Evolutionary conservation across 1,140 invertebrate species (phyloP).

Genomic region (Drosophila melanica): DNA sequence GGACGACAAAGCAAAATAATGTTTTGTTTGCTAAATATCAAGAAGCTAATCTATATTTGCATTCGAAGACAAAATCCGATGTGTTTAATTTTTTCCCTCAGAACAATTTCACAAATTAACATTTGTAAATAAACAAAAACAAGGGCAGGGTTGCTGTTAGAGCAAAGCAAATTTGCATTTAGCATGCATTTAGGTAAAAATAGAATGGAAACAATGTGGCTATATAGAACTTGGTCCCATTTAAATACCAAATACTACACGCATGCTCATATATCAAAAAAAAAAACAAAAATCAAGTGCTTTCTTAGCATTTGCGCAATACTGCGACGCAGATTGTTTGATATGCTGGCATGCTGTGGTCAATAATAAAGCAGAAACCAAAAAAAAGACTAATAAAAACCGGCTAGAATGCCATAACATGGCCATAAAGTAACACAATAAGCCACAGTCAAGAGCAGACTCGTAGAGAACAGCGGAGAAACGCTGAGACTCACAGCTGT

Average conservation of each 20-base stretch:
- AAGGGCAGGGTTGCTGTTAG: not conserved
- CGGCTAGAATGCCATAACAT: conserved; percentile 65
- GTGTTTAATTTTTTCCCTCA: not conserved
- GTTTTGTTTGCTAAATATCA: conserved; percentile 1
- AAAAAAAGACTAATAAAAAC: conserved; percentile 38
- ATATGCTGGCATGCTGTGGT: conserved; percentile 53
- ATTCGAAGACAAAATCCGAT: not conserved
- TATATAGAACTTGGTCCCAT: conserved; percentile 6
- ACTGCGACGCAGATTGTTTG: conserved; percentile 54
- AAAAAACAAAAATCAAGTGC: conserved; percentile 21
- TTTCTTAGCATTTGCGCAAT: conserved; percentile 56
- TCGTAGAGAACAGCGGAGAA: conserved; percentile 14
- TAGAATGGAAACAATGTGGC: conserved; percentile 5
- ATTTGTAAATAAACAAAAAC: conserved; percentile 14
- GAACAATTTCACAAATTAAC: conserved; percentile 4
- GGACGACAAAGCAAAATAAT: not conserved
- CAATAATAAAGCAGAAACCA: conserved; percentile 32
- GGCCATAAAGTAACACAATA: conserved; percentile 71
- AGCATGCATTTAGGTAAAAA: conserved; percentile 11
- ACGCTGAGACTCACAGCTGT: conserved; percentile 55
- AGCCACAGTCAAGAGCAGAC: conserved; percentile 33
- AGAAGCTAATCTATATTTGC: conserved; percentile 10
- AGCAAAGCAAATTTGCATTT: conserved; percentile 14
- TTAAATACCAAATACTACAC: conserved; percentile 24
- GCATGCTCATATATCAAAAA: conserved; percentile 34